Base-by-base conservation (phyloP, 2,113 vertebrate species). In the Oceanites oceanicus region DNA sequence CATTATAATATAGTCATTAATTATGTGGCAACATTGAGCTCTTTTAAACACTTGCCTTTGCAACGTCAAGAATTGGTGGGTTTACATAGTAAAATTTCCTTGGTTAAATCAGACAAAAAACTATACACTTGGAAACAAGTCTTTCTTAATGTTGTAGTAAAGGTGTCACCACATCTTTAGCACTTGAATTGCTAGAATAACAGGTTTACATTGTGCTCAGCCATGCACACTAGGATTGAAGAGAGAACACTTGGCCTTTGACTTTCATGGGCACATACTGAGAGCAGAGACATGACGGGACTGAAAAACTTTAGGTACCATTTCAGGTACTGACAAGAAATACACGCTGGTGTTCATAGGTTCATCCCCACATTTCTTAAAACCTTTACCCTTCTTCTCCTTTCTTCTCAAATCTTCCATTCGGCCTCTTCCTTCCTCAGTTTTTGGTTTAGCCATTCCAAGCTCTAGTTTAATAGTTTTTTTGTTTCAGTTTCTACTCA, bases 401-500 rank as follows among this genome's bases (percentile, higher is more conserved):
- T 73, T 89, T 61, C 15, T 82, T 85, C 10, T 78, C 7, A 36
- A 5, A 42, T 75, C 17, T 62, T 83, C 42, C 14, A 10, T 29
- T 5, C 5, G 7, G 15, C 5, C 3, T 71, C 27, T 70, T 86
- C 5, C 23, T 76, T 76, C 29, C 13, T 52, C 42, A 10, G 20
- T 45, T 92, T 44, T 66, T 36, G 14, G 4, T 56, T 76, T 47
- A 34, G 5, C 9, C 12, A 52, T 61, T 63, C 26, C 22, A 68
- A 78, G 4, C 0, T 4, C 8, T 5, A 45, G 7, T 10, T 61
- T 78, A 34, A 42, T 10, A 42, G 4, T 10, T 3, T 34, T 36
- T 83, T 42, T 45, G 3, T 65, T 86, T 58, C 34, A 62, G 3
- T 45, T 91, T 80, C 16, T 70, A 12, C 11, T 66, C 0, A 8